Base-by-base conservation (phyloP, 2,888 invertebrate species). In the Lacanobia wlatinum region DNA sequence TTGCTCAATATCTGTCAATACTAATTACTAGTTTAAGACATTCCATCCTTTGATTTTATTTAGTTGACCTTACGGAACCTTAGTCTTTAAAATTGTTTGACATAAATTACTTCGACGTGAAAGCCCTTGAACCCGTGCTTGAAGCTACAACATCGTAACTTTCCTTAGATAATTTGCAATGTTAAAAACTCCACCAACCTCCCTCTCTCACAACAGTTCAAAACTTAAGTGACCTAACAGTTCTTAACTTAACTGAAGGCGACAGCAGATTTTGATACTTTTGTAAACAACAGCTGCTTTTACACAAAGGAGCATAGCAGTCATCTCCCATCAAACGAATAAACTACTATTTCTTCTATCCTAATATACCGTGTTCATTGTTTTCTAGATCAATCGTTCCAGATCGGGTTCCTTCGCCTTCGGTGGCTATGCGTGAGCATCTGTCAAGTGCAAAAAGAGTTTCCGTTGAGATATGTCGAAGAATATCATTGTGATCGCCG, bases 361-460 rank as follows among this genome's bases (percentile, higher is more conserved):
- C 34, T 34, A 28, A 28, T 28, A 72, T 46, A n/a, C 38, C n/a
- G 14, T 46, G 46, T 16, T 46, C 46, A 53, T 66, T 23, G 48
- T 72, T 56, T 43, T 50, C 43, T 72, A 52, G 50, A 65, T 73
- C 65, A 21, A 4, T 52, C 16, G 9, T 28, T 48, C 14, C 66
- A 80, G 62, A 80, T 66, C 73, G 59, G 76, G 68, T 69, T 76
- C 48, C 48, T 16, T 48, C 69, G 23, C 52, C 65, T 76, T 68
- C 62, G 34, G 65, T 69, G 68, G 59, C 55, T 63, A 80, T 73
- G 69, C 80, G 76, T 80, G 80, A 73, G 68, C 59, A 68, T 62
- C 68, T 80, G 80, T 76, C 80, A 73, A 80, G 34, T 69, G 73
- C 40, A 73, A 72, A 79, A 72, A 66, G 72, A 80, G 43, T 72